Percentiles rank a stretch among this genome's conserved stretches.
Evolutionary conservation across 92 coral and sea anemone species (phyloP).

Genomic region (Zoanthus solanderi): DNA sequence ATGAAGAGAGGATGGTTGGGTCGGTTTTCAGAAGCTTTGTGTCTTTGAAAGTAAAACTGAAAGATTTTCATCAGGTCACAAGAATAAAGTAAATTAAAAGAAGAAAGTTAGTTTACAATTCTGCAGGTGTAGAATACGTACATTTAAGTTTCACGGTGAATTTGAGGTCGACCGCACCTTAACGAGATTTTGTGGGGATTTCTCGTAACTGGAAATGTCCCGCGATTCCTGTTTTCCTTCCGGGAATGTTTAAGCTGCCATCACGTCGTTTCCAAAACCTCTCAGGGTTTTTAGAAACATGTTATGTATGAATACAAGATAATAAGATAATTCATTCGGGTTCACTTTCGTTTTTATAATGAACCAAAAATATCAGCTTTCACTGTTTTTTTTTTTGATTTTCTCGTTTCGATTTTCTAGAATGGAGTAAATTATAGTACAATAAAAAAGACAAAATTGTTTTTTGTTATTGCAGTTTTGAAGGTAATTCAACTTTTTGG

Average conservation of each 20-base stretch:
- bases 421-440: too few relatives aligned
- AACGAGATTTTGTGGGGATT: constrained; percentile 34
- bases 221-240: constrained; percentile 14
- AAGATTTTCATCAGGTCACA: too few relatives aligned
- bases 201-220: constrained; percentile 22
- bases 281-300: not conserved
- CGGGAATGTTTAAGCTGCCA: constrained; percentile 45
- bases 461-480: too few relatives aligned
- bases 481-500: too few relatives aligned
- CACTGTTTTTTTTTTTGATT: too few relatives aligned
- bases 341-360: not conserved
- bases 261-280: constrained; percentile 30
- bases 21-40: too few relatives aligned
- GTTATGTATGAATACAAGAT: not conserved
- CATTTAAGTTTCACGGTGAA: not conserved
- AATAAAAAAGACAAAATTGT: too few relatives aligned
- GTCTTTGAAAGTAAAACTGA: too few relatives aligned
- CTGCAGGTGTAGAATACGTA: not conserved
- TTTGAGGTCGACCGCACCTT: constrained; percentile 48
- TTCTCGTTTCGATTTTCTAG: too few relatives aligned
- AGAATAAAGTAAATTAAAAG: not conserved
- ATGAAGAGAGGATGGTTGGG: too few relatives aligned
- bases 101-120: not conserved
- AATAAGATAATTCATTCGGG: not conserved
- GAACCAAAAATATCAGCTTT: not conserved